phyloP scores from a whole-genome alignment of 2,888 invertebrate species.

The Spodoptera exigua region DNA sequence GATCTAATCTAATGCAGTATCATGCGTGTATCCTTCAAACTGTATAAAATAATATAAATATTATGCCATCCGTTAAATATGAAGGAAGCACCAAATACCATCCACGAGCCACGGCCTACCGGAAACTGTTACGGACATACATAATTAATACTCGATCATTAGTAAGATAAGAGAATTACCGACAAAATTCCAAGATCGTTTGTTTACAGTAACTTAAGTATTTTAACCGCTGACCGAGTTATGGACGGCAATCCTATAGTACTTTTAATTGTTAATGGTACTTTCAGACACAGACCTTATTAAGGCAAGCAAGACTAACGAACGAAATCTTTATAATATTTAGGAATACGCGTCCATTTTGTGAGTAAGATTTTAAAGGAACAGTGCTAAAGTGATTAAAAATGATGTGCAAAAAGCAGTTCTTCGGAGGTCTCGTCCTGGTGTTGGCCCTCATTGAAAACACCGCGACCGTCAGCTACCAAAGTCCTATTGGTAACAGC shows the following conservation, averaged over 20 bases:
- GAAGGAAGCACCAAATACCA: constrained; percentile 45
- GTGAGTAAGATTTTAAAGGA: constrained; percentile 24
- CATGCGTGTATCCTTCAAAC: constrained; percentile 37
- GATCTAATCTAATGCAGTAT: constrained; percentile 26
- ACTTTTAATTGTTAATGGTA: constrained; percentile 8
- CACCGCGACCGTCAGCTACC: constrained; percentile 74
- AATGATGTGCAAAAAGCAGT: constrained; percentile 73
- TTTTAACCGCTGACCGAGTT: constrained; percentile 3
- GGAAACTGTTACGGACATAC: constrained; percentile 36
- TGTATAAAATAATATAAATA: constrained; percentile 39
- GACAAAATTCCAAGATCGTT: constrained; percentile 33
- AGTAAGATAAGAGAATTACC: constrained; percentile 40
- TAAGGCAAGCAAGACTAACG: constrained; percentile 55
- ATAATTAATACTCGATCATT: constrained; percentile 42
- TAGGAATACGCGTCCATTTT: constrained; percentile 16
- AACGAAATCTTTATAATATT: constrained; percentile 16
- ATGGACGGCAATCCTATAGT: constrained; percentile 11
- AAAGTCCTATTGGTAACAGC: constrained; percentile 73
- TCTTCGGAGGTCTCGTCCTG: constrained; percentile 70
- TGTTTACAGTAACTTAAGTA: constrained; percentile 8
- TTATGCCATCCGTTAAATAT: constrained; percentile 22
- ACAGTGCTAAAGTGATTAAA: constrained; percentile 45
- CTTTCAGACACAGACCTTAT: constrained; percentile 63
- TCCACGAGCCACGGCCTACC: constrained; percentile 23
- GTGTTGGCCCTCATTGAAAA: constrained; percentile 77